A percentile compares a stretch with the other conserved stretches of the same genome.
These are phyloP conservation scores for Philaenus spumarius DNA, from an alignment of 1,140 invertebrate genomes.

Conservation along the genomic window DNA sequence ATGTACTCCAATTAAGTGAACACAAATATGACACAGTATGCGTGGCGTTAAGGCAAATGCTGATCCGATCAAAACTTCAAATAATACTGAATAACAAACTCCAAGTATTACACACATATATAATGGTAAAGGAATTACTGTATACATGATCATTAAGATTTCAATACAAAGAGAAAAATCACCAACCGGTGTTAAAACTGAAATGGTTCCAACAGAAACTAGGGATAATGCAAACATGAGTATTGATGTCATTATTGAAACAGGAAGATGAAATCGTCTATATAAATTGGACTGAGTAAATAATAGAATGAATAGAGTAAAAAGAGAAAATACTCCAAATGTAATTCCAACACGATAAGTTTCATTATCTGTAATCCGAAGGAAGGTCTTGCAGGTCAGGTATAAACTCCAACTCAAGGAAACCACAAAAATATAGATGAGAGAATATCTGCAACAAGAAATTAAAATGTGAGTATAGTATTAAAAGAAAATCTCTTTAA, in stretches of 20 bases:
- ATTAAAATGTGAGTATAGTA: too few species aligned
- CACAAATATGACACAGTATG: slow-evolving; percentile 75
- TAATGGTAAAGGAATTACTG: slow-evolving; percentile 83
- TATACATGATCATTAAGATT: slow-evolving; percentile 86
- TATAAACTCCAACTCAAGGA: slow-evolving; percentile 50
- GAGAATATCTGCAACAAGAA: slow-evolving; percentile 48
- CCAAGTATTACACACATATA: slow-evolving; percentile 75
- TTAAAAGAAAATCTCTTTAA: too few species aligned
- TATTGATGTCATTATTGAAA: slow-evolving; percentile 49
- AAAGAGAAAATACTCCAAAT: slow-evolving; percentile 25
- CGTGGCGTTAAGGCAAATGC: slow-evolving; percentile 51
- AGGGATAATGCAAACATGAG: slow-evolving; percentile 59
- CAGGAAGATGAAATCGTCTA: slow-evolving; percentile 55
- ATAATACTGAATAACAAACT: slow-evolving; percentile 69
- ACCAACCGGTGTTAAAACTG: slow-evolving; percentile 60
- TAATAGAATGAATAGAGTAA: slow-evolving; percentile 51
- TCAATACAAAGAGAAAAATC: slow-evolving; percentile 80
- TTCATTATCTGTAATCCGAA: slow-evolving; percentile 14
- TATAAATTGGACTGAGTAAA: slow-evolving; percentile 61
- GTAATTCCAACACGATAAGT: slow-evolving; percentile 23
- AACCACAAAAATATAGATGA: slow-evolving; percentile 48
- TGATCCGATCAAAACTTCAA: slow-evolving; percentile 51
- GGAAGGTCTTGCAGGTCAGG: slow-evolving; percentile 35
- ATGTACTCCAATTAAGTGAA: slow-evolving; percentile 89
- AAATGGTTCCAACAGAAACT: slow-evolving; percentile 30